phyloP scores from a whole-genome alignment of 2,888 invertebrate genomes.

The Caenorhabditis sp. region DNA sequence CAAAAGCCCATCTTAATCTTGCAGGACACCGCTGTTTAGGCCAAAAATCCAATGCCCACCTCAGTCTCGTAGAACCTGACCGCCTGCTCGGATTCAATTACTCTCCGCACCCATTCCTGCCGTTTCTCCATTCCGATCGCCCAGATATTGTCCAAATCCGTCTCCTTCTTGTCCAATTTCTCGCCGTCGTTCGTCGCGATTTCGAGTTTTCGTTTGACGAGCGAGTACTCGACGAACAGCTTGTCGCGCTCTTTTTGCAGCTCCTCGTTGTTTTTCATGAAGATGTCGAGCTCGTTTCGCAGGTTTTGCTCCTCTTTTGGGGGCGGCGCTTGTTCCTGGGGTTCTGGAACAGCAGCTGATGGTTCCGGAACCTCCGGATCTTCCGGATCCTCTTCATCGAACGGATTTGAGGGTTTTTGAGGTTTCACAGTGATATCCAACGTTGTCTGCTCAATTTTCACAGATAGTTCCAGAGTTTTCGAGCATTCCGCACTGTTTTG shows the following conservation, averaged over 20 bases:
- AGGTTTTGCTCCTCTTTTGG: neutral
- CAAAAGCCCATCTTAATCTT: neutral
- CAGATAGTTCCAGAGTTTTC: neutral
- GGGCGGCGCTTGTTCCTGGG: neutral
- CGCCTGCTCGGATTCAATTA: slow-evolving; percentile 59
- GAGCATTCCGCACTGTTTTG: neutral
- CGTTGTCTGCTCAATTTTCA: neutral
- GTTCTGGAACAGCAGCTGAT: neutral
- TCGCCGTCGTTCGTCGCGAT: slow-evolving; percentile 15
- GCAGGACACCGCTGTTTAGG: neutral
- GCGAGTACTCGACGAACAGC: slow-evolving; percentile 57
- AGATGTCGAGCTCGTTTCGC: slow-evolving; percentile 14
- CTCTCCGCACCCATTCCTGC: slow-evolving; percentile 51
- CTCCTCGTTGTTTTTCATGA: neutral
- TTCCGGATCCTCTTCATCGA: neutral
- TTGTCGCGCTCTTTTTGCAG: slow-evolving; percentile 59
- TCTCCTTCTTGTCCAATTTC: slow-evolving; percentile 2
- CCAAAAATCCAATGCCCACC: too few relatives aligned
- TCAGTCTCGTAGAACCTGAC: slow-evolving; percentile 69
- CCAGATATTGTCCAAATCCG: slow-evolving; percentile 48
- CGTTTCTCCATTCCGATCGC: slow-evolving; percentile 59
- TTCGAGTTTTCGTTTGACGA: slow-evolving; percentile 49
- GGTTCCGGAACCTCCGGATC: slow-evolving; percentile 2
- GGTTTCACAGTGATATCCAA: too few relatives aligned
- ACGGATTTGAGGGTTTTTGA: too few relatives aligned